Percentiles rank a stretch among this genome's conserved stretches.
Conservation (phyloP, 2,888 invertebrate genomes). For the Drosophila tanythrix region DNA sequence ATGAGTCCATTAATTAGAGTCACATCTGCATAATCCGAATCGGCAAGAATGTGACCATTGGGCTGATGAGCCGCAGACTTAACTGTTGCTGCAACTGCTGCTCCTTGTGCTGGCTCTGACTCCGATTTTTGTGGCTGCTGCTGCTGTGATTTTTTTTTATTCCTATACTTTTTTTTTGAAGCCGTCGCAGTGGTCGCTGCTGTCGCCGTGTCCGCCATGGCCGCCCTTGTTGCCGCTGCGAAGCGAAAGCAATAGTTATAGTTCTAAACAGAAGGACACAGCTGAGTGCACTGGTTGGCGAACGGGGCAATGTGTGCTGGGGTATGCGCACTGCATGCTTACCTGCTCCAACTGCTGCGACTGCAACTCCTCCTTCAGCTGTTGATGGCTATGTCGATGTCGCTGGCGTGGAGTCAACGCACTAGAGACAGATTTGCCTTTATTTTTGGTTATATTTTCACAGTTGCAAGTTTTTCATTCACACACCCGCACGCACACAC, state of each 20-base stretch:
- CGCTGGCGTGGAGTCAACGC: constrained; percentile 45
- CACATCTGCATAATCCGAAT: constrained; percentile 20
- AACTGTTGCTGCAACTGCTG: neutral
- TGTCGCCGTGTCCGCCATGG: constrained; percentile 68
- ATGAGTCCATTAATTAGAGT: constrained; percentile 46
- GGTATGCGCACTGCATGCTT: constrained; percentile 14
- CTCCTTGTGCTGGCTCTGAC: constrained; percentile 14
- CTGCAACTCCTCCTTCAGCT: constrained; percentile 31
- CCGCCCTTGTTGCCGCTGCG: constrained; percentile 26
- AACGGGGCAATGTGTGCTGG: neutral
- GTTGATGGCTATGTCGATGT: constrained; percentile 24
- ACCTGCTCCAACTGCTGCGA: constrained; percentile 45
- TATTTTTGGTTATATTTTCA: constrained; percentile 77
- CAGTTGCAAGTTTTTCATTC: constrained; percentile 75
- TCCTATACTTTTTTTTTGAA: constrained; percentile 63
- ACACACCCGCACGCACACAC: constrained; percentile 57
- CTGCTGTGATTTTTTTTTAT: constrained; percentile 61
- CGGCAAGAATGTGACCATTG: constrained; percentile 49
- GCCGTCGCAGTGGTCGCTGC: constrained; percentile 49
- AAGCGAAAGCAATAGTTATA: constrained; percentile 12
- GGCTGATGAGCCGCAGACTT: constrained; percentile 16
- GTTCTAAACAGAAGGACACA: constrained; percentile 39
- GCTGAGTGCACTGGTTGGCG: constrained; percentile 38
- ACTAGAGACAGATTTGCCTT: constrained; percentile 41
- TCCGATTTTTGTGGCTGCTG: constrained; percentile 32